Evolutionary conservation across 2,797 vertebrate genomes (phyloP), one percentile per base, ranked within the genome.

Genomic region (Toxotes lorentzi): DNA sequence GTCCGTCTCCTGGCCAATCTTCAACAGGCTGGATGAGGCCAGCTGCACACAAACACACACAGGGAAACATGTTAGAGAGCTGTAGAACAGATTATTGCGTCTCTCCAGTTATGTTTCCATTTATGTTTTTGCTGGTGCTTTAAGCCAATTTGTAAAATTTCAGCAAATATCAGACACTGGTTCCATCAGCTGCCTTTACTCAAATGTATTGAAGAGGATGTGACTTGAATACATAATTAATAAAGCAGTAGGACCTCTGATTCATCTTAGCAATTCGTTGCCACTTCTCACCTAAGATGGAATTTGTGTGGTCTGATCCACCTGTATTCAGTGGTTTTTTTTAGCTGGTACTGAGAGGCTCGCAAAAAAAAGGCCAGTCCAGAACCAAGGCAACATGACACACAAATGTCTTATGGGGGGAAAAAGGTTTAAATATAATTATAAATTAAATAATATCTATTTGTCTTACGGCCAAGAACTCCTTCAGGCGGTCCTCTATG

Each of bases 401-500:
- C 21, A 48, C 35, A 35, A 35, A 35, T 7, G 35, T 35, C 35
- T 30, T 30, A 35, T 7, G 30, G 19, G 56, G 7, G 24, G 13
- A 32, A 7, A 24, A 23, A 34, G 62, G 8, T 27, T 19, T 21
- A 16, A n/a, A 14, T n/a, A 17, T 11, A 13, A 63, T 3, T 0
- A 19, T 0, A 45, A 45, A 1, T 17, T 0, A 53, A 50, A 71
- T 35, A 5, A 10, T 3, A 11, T 65, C 0, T 75, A 35, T 34
- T 48, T 67, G 85, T 95, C 97, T 85, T 96, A 99, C 98, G 34
- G 98, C 98, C 83, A 99, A 93, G 92, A 99, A 99, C 94, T 99
- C 98, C 86, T 99, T 99, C 19, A 99, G 97, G 24, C 98, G 97
- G 76, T 99, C 98, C 93, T 99, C 98, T 85, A 99, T 99, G 96